Evolutionary conservation across 1,140 invertebrate genomes (phyloP), one percentile per base, ranked within the genome.

Genomic region (Tetragonula clypearis): DNA sequence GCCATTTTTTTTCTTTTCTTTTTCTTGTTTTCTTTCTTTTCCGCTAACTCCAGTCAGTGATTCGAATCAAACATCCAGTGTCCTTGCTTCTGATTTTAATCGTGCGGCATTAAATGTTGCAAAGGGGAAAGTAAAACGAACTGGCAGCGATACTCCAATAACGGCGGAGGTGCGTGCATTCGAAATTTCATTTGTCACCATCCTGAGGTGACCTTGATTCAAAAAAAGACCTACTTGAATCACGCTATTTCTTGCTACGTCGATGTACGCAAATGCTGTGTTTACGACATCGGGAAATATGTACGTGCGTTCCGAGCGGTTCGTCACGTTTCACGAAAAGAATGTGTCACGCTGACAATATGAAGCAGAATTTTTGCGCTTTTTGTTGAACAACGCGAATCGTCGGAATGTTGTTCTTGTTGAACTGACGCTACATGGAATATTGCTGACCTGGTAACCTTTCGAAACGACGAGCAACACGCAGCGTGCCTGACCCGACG

Each of bases 361-460:
- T n/a, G 8, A 17, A 35, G 23, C 26, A 56, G 1, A 41, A 26
- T 41, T 62, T 62, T 49, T 60, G 35, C 35, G 35, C n/a, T 30
- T 30, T 30, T 23, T 23, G 15, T n/a, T n/a, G 26, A 26, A 30
- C 21, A 56, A 74, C 35, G 41, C 41, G 41, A 49, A 56, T 19
- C 26, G 53, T 19, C 53, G 73, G 30, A 30, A 56, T n/a, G 4
- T 30, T 56, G n/a, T 17, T 26, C 49, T 55, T 5, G 17, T 55
- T 5, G 17, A 73, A n/a, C 17, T 12, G 23, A 12, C 17, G 14
- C 3, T 4, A 26, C 19, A n/a, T 55, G 41, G 41, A 49, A 49
- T 41, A 49, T 73, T n/a, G 71, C 23, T 53, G 71, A 73, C 71
- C 71, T 15, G 71, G 19, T 73, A 73, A 73, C 71, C 71, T 73